Base-by-base conservation (phyloP, 2,797 vertebrate genomes). In the Acanthiza pusilla region DNA sequence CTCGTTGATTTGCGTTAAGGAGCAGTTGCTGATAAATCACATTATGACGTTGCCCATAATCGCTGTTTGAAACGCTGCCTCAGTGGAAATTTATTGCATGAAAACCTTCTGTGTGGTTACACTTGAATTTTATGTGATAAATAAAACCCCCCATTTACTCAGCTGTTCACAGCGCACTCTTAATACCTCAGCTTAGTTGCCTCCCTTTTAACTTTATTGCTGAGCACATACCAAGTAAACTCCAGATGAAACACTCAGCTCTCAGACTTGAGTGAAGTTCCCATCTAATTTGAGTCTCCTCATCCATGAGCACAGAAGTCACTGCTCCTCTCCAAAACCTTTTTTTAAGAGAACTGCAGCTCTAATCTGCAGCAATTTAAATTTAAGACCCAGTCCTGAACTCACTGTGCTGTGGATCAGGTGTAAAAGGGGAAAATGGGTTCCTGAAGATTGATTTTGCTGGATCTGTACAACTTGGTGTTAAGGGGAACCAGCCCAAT, bases 1-100 rank as follows among this genome's bases (percentile, higher is more conserved):
- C 91, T 94, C 89, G n/a, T 91, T 95, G 83, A 53, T 71, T 83
- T 94, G 74, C 58, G 43, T 96, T 89, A 83, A 96, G 75, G 95
- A 94, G 79, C 88, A 61, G 47, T 92, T 71, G 26, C 65, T 89
- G 94, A 92, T 97, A 97, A 97, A 97, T 97, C 94, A 88, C 29
- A 21, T 50, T 53, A 25, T 94, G 95, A 88, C 54, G 4, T 71
- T 74, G 88, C 63, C 91, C 57, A 7, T 73, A 94, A 92, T 92
- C 82, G 36, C 85, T 86, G 86, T 77, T 95, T 87, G 91, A 95
- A 96, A 85, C 7, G 50, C 71, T 85, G 43, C 89, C 93, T 95
- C 77, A 20, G 74, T 87, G 93, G 93, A 96, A 95, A 91, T 96
- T 81, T 94, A 92, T 85, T 83, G 82, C 83, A 76, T 53, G 70